phyloP scores from a whole-genome alignment of 64 coral and sea anemone species.

The Montipora cactus region DNA sequence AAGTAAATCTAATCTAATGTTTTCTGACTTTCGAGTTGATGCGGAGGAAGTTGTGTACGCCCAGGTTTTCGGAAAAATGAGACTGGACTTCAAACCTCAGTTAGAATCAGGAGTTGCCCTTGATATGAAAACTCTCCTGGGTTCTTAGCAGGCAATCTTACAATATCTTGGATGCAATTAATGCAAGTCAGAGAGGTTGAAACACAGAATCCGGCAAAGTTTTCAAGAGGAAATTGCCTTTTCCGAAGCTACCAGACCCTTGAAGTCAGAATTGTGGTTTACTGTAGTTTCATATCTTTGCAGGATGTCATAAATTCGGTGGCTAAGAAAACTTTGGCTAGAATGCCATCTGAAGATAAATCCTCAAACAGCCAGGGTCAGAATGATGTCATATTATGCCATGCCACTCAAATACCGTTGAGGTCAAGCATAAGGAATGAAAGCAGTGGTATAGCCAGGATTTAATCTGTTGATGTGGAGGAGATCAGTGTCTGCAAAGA shows the following conservation, averaged over 20 bases:
- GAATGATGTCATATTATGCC: slow-evolving; percentile 26
- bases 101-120: neutral
- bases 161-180: neutral
- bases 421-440: slow-evolving; percentile 31
- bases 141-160: slow-evolving; percentile 24
- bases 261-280: slow-evolving; percentile 10
- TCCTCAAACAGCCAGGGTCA: neutral
- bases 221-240: slow-evolving; percentile 36
- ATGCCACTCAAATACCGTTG: neutral
- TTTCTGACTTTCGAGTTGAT: neutral
- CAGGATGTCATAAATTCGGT: slow-evolving; percentile 36
- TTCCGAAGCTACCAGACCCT: slow-evolving; percentile 39
- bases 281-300: slow-evolving; percentile 21
- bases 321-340: neutral
- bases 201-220: slow-evolving; percentile 29
- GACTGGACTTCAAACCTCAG: slow-evolving; percentile 6
- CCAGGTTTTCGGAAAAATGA: neutral
- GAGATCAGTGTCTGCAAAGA: slow-evolving; percentile 28
- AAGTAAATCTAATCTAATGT: slow-evolving; percentile 24
- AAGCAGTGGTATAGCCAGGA: neutral
- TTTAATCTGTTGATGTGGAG: slow-evolving; percentile 46
- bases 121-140: slow-evolving; percentile 38
- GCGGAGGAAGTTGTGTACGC: slow-evolving; percentile 31
- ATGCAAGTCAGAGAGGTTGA: slow-evolving; percentile 19
- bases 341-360: neutral